Conservation (phyloP, 2,888 invertebrate genomes). For the Drosophila quasianomalipes region DNA sequence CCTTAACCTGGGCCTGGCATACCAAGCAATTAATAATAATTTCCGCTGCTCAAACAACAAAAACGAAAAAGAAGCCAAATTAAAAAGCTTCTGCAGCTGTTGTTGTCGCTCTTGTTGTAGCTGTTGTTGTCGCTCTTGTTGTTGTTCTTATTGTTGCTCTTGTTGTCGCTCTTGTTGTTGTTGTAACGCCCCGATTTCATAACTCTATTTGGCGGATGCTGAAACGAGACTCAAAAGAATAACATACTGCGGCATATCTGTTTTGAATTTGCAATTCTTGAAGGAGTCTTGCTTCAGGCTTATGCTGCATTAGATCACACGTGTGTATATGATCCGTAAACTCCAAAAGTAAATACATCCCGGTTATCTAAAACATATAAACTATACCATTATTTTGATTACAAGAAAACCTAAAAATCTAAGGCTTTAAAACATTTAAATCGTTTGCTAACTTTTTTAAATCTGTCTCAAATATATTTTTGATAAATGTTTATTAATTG, state of each 20-base stretch:
- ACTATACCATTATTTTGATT: background rate
- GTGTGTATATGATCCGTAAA: background rate
- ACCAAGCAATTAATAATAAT: constrained; percentile 82
- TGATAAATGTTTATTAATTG: background rate
- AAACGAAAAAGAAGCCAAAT: constrained; percentile 39
- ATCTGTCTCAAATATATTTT: background rate
- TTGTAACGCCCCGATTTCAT: constrained; percentile 33
- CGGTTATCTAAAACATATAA: background rate
- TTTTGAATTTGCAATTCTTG: constrained; percentile 35
- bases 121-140: constrained; percentile 12
- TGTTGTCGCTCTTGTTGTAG: constrained; percentile 5
- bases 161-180: constrained; percentile 11
- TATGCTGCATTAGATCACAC: background rate
- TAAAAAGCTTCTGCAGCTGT: constrained; percentile 49
- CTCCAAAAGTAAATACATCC: background rate
- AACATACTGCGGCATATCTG: constrained; percentile 15
- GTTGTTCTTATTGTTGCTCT: constrained; percentile 17
- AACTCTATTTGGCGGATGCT: constrained; percentile 56
- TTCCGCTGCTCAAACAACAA: constrained; percentile 69
- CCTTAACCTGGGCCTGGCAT: constrained; percentile 53
- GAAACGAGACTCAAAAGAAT: constrained; percentile 16
- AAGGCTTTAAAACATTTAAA: background rate
- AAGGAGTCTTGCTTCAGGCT: constrained; percentile 8
- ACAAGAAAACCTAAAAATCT: background rate
- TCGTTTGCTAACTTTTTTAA: background rate